Evolutionary conservation across 2,797 vertebrate species (phyloP), one percentile per base, ranked within the genome.

Genomic region (Sylvilagus floridanus): DNA sequence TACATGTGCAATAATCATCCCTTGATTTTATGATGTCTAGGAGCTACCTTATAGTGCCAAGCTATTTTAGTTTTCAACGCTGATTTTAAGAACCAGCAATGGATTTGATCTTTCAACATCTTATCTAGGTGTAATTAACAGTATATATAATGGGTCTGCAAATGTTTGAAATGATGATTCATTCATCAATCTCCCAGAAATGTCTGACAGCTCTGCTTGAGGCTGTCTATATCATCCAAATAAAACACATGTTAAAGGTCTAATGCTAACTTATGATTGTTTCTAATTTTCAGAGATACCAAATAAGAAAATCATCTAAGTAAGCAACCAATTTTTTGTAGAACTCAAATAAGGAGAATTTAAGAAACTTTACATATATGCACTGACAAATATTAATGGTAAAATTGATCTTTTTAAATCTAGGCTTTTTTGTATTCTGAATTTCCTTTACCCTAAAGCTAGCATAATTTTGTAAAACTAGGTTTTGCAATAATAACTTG

Each of bases 231-330:
- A 35, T 47, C 42, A 42, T 86, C 26, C 69, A 54, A 68, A 89
- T 75, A 85, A 91, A 42, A 3, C 5, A 30, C 47, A 86, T 75
- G 4, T 57, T 63, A 75, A 84, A 93, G 84, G 35, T 12, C 22
- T 81, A 87, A 89, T 60, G 81, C 5, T 71, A 93, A 90, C 11
- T 83, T 19, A 82, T 86, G 28, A 71, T 54, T 52, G 2, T 75
- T 89, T 92, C 63, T 77, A 21, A 66, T 76, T 72, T 88, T 91
- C 26, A 92, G 22, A 91, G 32, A 60, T 19, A 68, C 37, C 76
- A 73, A 81, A 71, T 84, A 83, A 92, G 37, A 88, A 91, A 68
- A 24, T 76, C 3, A 60, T 9, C 11, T 78, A 13, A 87, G 32
- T 9, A 69, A 78, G 30, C 8, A 92, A 28, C 12, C 11, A 77